Evolutionary conservation across 2,113 vertebrate species (phyloP), one percentile per base, ranked within the genome.

Genomic region (Steatornis caripensis): DNA sequence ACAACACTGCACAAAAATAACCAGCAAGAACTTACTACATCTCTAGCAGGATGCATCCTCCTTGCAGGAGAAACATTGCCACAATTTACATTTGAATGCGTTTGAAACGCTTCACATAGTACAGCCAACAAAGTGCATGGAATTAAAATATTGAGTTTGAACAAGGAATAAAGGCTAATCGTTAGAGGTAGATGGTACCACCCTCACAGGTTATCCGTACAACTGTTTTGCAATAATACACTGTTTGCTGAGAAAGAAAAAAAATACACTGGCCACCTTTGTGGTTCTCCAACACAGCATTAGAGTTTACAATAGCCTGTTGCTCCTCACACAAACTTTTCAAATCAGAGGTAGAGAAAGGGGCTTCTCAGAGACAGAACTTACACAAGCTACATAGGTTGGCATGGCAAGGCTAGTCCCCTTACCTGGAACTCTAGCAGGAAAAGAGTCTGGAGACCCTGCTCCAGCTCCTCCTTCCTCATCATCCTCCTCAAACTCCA

Each of bases 401-500:
- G 16, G 23, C 26, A 58, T 12, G 22, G 49, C 45, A 87, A n/a
- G 24, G 29, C 18, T 53, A 48, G 14, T 16, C 20, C 46, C 23
- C 96, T 55, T 98, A 99, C 99, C 99, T 36, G 99, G 99, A 57
- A 99, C 98, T 97, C 99, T 98, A 12, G 98, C 97, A 68, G 99
- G 98, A 87, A 99, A 99, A 37, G 98, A 98, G 70, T 99, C 98
- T 13, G 98, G 98, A 84, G 98, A 98, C n/a, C 99, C 99, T 16
- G 98, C 98, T 95, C 99, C 99, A 74, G 98, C 98, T 43, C 98
- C 98, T 57, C 98, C 98, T 79, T 98, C 98, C n/a, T 99, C 99
- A n/a, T 99, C 98, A 95, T 99, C 99, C 86, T 99, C 99, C 92
- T 99, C 99, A 94, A 99, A 98, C 95, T 99, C 99, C 69, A 99